phyloP scores from a whole-genome alignment of 2,888 invertebrate genomes.

The Caenorhabditis sp. region DNA sequence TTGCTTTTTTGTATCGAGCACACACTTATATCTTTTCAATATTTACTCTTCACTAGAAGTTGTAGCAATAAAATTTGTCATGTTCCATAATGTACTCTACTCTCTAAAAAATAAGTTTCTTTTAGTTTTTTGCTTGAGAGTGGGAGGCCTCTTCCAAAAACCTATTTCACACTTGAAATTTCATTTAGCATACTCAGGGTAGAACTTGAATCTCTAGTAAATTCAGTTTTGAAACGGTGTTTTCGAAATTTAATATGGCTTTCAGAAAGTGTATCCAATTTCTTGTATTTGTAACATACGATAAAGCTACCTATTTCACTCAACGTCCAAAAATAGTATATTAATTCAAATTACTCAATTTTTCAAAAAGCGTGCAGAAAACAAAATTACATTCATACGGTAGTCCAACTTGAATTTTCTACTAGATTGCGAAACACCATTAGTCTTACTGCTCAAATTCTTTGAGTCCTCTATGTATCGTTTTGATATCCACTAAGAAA shows the following conservation, averaged over 20 bases:
- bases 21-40: conserved; percentile 34
- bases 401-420: no score
- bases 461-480: conserved; percentile 10
- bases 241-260: conserved; percentile 4
- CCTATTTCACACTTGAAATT: background rate
- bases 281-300: background rate
- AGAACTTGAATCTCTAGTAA: background rate
- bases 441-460: no score
- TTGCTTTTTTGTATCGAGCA: conserved; percentile 11
- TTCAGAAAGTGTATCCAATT: conserved; percentile 2
- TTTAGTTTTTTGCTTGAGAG: background rate
- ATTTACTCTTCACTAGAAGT: background rate
- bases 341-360: no score
- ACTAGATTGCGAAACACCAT: no score
- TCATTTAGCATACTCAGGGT: background rate
- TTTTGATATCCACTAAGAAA: conserved; percentile 18
- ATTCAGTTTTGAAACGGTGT: background rate
- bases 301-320: no score
- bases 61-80: conserved; percentile 39
- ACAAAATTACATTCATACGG: no score
- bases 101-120: background rate
- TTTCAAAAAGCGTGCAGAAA: no score
- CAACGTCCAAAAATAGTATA: no score
- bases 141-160: background rate
- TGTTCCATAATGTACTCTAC: conserved; percentile 35